Evolutionary conservation across 2,888 invertebrate species (phyloP).

Genomic region (Drosophila limbata): DNA sequence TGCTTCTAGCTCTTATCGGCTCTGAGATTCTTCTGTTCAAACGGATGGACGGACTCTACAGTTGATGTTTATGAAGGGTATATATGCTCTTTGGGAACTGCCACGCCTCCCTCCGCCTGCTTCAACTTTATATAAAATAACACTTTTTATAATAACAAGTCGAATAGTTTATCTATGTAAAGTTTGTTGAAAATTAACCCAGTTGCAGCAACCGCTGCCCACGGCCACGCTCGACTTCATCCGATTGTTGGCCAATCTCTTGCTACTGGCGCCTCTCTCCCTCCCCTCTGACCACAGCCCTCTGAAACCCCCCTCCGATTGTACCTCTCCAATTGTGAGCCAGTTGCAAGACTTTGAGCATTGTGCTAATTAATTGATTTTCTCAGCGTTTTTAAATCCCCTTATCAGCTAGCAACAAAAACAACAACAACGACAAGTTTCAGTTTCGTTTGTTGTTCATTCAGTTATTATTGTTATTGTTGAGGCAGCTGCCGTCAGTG

Average conservation of each 20-base stretch:
- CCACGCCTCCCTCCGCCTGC: too few species aligned
- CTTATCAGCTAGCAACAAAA: constrained; percentile 55
- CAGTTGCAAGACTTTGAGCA: constrained; percentile 17
- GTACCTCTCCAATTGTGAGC: constrained; percentile 1
- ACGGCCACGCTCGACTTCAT: constrained; percentile 68
- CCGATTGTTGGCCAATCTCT: constrained; percentile 55
- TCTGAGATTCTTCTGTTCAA: too few species aligned
- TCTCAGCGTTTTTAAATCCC: constrained; percentile 37
- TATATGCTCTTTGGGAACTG: too few species aligned
- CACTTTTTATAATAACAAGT: constrained; percentile 25
- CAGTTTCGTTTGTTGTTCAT: constrained; percentile 42
- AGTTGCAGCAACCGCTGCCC: constrained; percentile 67
- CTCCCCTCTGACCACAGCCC: too few species aligned
- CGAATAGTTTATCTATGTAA: constrained; percentile 26
- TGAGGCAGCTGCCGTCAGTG: constrained; percentile 36
- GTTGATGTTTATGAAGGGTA: too few species aligned
- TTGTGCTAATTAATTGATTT: constrained; percentile 64
- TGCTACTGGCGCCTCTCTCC: neutral
- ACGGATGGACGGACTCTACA: too few species aligned
- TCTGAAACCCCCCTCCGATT: neutral
- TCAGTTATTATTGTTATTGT: constrained; percentile 21
- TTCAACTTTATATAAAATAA: neutral
- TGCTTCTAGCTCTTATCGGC: too few species aligned
- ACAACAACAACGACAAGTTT: constrained; percentile 17
- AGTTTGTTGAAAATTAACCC: constrained; percentile 57